These are phyloP conservation scores for Araneus ventricosus DNA, from an alignment of 1,140 invertebrate species.

Conservation along the genomic window DNA sequence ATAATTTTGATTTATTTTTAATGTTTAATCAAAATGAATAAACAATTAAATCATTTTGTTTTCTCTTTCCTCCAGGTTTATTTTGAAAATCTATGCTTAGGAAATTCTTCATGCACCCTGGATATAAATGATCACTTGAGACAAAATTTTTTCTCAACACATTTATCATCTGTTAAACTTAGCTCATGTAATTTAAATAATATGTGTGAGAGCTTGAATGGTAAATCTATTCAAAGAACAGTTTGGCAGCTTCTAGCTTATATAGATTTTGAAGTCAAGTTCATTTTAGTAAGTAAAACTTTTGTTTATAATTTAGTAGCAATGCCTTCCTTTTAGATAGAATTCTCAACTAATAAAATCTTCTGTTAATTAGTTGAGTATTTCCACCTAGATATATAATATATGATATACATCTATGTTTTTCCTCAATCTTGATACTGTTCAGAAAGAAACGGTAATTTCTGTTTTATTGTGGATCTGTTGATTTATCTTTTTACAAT, in stretches of 20 bases:
- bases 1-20: no score
- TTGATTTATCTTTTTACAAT: no score
- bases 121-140: slow-evolving; percentile 19
- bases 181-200: slow-evolving; percentile 24
- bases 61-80: neutral
- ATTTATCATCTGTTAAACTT: neutral
- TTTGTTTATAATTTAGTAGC: neutral
- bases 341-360: no score
- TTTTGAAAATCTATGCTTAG: neutral
- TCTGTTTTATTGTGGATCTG: no score
- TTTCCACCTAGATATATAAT: no score
- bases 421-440: no score
- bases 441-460: no score
- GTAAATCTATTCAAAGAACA: slow-evolving; percentile 16
- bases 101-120: neutral
- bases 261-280: slow-evolving; percentile 38
- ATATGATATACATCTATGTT: no score
- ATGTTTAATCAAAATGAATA: no score
- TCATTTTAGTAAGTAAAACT: slow-evolving; percentile 9
- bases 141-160: slow-evolving; percentile 39
- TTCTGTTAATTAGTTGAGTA: no score
- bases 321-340: no score
- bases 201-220: neutral
- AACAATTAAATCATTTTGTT: no score
- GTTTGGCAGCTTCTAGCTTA: slow-evolving; percentile 49